phyloP scores from a whole-genome alignment of 2,797 vertebrate species.

The Alca torda region DNA sequence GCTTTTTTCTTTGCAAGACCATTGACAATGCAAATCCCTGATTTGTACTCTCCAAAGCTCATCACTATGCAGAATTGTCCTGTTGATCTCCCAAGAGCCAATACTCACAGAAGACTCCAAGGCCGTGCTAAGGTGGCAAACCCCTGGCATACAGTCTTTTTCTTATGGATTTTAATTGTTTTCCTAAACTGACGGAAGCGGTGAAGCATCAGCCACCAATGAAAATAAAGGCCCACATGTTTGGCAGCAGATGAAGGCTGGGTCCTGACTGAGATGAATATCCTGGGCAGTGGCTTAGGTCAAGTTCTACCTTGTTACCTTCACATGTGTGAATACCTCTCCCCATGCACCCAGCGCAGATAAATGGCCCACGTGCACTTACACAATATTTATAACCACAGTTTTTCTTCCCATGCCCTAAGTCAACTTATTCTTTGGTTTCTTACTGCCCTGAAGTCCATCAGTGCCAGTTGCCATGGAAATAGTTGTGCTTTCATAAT shows the following conservation, averaged over 20 bases:
- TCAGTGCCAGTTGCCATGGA: slow-evolving; percentile 61
- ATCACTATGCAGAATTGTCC: background rate
- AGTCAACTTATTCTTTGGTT: slow-evolving; percentile 35
- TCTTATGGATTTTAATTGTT: background rate
- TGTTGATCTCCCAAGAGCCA: background rate
- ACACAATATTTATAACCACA: slow-evolving; percentile 10
- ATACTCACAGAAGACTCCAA: background rate
- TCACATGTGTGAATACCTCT: background rate
- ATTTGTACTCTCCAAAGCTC: background rate
- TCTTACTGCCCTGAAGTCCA: slow-evolving; percentile 31
- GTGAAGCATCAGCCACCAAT: background rate
- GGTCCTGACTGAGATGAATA: background rate
- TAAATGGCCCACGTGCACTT: background rate
- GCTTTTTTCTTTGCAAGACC: background rate
- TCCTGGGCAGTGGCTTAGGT: background rate
- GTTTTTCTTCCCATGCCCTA: background rate
- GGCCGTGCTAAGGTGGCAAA: background rate
- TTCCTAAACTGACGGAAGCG: background rate
- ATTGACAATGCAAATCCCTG: background rate
- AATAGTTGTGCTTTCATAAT: slow-evolving; percentile 17
- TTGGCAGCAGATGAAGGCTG: background rate
- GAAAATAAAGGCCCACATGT: background rate
- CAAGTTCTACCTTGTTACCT: background rate
- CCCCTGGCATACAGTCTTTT: background rate
- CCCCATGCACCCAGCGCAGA: background rate